Conservation (phyloP, 2,797 vertebrate genomes). For the Hemitrygon akajei region DNA sequence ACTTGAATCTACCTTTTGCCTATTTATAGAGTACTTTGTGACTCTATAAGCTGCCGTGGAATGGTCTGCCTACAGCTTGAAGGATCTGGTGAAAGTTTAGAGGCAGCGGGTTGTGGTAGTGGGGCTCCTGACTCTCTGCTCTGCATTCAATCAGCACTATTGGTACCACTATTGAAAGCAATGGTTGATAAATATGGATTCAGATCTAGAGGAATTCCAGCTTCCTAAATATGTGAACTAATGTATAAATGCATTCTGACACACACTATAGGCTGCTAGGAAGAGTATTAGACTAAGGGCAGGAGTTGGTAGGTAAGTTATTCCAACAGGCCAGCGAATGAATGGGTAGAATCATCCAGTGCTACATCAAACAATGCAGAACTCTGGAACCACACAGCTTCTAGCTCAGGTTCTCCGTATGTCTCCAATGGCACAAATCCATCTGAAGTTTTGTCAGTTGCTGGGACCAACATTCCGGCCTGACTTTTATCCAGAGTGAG, state of each 20-base stretch:
- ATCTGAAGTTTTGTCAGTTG: not conserved
- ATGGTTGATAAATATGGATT: not conserved
- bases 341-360: not conserved
- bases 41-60: not conserved
- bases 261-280: not conserved
- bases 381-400: not conserved
- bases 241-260: not conserved
- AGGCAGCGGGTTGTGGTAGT: too few species aligned
- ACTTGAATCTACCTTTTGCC: too few species aligned
- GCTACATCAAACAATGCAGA: not conserved
- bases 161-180: not conserved
- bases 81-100: too few species aligned
- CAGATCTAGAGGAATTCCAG: not conserved
- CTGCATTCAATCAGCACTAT: not conserved
- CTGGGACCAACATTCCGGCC: not conserved
- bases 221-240: too few species aligned
- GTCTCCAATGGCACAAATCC: not conserved
- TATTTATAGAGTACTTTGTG: too few species aligned
- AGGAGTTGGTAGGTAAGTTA: not conserved
- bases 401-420: not conserved
- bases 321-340: not conserved
- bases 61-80: too few species aligned
- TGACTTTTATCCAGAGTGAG: not conserved
- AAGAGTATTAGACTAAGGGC: not conserved
- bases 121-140: too few species aligned